phyloP scores from a whole-genome alignment of 37 sponge, comb jelly and placozoan species.

The Amphimedon queenslandica region DNA sequence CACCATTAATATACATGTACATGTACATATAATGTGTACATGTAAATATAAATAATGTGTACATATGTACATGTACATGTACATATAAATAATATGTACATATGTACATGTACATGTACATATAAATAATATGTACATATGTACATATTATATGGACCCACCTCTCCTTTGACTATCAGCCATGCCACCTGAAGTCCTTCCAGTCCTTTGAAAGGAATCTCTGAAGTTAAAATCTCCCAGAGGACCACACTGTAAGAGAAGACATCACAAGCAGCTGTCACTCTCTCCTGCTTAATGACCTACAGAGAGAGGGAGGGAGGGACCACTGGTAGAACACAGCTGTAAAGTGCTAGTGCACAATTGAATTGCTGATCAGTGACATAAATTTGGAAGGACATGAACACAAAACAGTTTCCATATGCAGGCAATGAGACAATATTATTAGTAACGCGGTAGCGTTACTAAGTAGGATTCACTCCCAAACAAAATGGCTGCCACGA shows the following conservation, averaged over 20 bases:
- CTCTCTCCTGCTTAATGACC: conserved; percentile 73
- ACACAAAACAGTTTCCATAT: too few relatives aligned
- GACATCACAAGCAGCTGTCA: conserved; percentile 64
- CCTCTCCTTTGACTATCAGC: conserved; percentile 85
- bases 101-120: neutral
- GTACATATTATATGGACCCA: conserved; percentile 4
- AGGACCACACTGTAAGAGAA: conserved; percentile 88
- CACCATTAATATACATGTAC: neutral
- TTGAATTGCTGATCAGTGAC: too few relatives aligned
- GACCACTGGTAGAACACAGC: too few relatives aligned
- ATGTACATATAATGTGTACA: neutral
- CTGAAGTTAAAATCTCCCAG: conserved; percentile 87
- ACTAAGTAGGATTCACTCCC: too few relatives aligned
- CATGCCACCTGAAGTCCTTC: conserved; percentile 91
- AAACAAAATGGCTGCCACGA: too few relatives aligned
- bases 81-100: neutral
- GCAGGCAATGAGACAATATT: too few relatives aligned
- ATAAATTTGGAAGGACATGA: too few relatives aligned
- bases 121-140: neutral
- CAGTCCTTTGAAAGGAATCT: conserved; percentile 82
- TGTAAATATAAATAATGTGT: neutral
- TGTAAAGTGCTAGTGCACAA: too few relatives aligned
- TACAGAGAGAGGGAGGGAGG: conserved; percentile 7
- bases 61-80: neutral
- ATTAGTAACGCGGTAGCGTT: too few relatives aligned